Conservation (phyloP, 2,113 vertebrate genomes). For the Urocitellus parryii region DNA sequence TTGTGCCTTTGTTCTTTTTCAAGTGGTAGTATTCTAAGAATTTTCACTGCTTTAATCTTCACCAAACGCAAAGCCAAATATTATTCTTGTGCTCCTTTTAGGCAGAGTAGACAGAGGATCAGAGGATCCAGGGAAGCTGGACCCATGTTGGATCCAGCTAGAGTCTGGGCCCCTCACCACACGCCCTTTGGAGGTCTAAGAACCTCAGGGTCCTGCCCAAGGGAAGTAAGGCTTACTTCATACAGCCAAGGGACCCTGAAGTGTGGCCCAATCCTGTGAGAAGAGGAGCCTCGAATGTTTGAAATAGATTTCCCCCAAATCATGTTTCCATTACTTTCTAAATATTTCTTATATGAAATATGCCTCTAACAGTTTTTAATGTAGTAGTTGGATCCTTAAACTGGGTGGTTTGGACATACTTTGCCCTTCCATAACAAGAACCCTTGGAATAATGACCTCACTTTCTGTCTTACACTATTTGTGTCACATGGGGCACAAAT, state of each 20-base stretch:
- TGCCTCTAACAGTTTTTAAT: not conserved
- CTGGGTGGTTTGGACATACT: not conserved
- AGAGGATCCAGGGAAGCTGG: accelerated
- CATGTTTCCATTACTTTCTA: not conserved
- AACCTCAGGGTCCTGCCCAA: accelerated
- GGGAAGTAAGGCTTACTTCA: accelerated
- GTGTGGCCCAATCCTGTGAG: accelerated
- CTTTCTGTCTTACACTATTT: not conserved
- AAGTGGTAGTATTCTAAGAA: not conserved
- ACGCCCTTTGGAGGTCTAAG: accelerated
- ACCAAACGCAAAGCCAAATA: not conserved
- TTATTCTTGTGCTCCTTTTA: not conserved
- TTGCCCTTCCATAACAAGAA: not conserved
- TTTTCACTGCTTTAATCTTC: not conserved
- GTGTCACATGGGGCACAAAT: accelerated
- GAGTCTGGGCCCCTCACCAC: accelerated
- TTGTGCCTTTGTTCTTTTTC: not conserved
- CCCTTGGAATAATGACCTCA: not conserved
- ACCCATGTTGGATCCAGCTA: accelerated
- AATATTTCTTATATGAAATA: not conserved
- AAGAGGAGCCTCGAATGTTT: accelerated
- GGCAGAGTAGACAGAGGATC: not conserved
- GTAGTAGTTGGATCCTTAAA: not conserved
- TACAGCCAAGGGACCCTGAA: not conserved
- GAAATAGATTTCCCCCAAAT: not conserved